Base-by-base conservation (phyloP, 2,888 invertebrate species). In the Bibio marci region DNA sequence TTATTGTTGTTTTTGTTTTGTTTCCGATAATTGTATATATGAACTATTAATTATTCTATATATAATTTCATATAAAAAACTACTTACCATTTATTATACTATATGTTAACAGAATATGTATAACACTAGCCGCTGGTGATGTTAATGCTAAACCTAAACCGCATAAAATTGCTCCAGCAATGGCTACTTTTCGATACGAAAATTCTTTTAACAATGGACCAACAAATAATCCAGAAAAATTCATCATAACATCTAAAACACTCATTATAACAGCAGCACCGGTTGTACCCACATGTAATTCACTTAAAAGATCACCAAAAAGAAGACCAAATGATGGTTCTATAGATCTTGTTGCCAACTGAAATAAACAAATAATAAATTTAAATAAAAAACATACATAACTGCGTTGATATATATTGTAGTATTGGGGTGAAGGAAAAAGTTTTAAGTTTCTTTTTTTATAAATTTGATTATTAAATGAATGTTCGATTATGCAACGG, bases 321-420 rank as follows among this genome's bases (percentile, higher is more conserved):
- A 82, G 68, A 38, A 82, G 64, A 34, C 81, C 81, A 52, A 82
- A 82, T 2, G 81, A 82, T 39, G 82, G 81, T 57, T 83, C 83
- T 52, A 83, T 68, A 18, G 81, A 79, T 52, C 82, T 69, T 37
- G 82, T 78, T 44, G 80, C 80, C 55, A 83, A 68, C 82, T 82
- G 65, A 26, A 69, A 71, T 43, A 32, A 43, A 34, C 41, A 37
- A 44, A 26, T 41, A 33, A 33, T n/a, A n/a, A n/a, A n/a, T n/a
- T n/a, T n/a, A n/a, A n/a, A n/a, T n/a, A n/a, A n/a, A n/a, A 18
- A 5, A 28, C 19, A 33, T 14, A 31, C 25, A 28, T 28, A 4
- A n/a, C n/a, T n/a, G n/a, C n/a, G n/a, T n/a, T n/a, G n/a, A n/a
- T n/a, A n/a, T n/a, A n/a, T n/a, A n/a, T n/a, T n/a, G n/a, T n/a